Conservation (phyloP, 2,113 vertebrate genomes). For the Lagopus leucura region DNA sequence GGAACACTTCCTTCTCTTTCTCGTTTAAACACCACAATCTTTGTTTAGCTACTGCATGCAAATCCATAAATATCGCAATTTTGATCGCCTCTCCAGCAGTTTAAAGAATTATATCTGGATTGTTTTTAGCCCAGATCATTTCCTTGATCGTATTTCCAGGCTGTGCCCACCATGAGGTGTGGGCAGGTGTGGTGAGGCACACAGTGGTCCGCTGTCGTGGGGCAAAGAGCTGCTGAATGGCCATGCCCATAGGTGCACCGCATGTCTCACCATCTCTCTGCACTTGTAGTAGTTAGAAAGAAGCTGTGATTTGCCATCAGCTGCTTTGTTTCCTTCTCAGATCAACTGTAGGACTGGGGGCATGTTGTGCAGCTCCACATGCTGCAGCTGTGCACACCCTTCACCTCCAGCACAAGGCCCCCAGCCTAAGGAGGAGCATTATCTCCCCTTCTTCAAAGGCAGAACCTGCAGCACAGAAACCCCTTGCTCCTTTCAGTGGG, state of each 20-base stretch:
- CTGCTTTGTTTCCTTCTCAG: background rate
- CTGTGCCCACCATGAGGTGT: background rate
- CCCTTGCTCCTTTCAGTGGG: conserved; percentile 14
- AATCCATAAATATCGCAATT: conserved; percentile 59
- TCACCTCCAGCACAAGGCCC: background rate
- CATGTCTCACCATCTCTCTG: background rate
- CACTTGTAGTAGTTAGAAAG: background rate
- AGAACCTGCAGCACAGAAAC: background rate
- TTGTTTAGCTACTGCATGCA: conserved; percentile 39
- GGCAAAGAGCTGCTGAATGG: background rate
- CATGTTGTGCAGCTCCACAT: background rate
- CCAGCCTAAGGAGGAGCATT: background rate
- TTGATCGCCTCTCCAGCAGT: conserved; percentile 52
- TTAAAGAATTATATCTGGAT: conserved; percentile 60
- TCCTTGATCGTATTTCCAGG: conserved; percentile 49
- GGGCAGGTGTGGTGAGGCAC: background rate
- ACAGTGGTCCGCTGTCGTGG: fast-evolving
- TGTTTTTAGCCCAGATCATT: conserved; percentile 64
- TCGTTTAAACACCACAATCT: conserved; percentile 25
- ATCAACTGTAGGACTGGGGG: background rate
- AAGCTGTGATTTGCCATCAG: background rate
- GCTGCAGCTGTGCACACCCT: background rate
- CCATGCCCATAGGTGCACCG: background rate
- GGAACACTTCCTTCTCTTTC: background rate
- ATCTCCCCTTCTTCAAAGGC: background rate